Percentiles rank a stretch among this genome's conserved stretches.
Evolutionary conservation across 2,888 invertebrate genomes (phyloP).

Genomic region (Ochropleura leucogaster): DNA sequence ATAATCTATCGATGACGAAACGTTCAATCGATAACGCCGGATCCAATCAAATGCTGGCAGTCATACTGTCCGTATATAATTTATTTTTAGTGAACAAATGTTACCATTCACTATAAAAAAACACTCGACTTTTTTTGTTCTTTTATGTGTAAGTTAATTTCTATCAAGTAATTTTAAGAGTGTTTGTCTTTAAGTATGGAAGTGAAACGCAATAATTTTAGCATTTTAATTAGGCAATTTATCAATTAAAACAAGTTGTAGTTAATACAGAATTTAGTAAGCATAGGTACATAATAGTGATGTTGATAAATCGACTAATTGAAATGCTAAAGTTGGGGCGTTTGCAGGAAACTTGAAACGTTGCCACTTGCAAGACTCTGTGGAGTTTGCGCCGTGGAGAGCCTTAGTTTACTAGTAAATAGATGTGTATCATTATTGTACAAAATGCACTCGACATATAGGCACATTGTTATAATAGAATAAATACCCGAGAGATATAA

Average conservation of each 20-base stretch:
- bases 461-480: conserved; percentile 88
- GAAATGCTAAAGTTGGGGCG: conserved; percentile 60
- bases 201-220: conserved; percentile 37
- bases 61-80: conserved; percentile 64
- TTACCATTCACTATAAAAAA: conserved; percentile 89
- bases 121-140: conserved; percentile 81
- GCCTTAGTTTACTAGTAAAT: conserved; percentile 80
- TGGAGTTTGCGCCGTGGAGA: conserved; percentile 61
- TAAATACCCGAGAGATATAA: conserved; percentile 87
- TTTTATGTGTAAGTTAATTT: conserved; percentile 83
- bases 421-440: conserved; percentile 87
- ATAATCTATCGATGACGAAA: conserved; percentile 46
- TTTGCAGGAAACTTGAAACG: conserved; percentile 63
- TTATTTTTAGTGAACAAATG: conserved; percentile 88
- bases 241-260: conserved; percentile 54
- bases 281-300: conserved; percentile 53
- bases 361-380: conserved; percentile 63
- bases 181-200: conserved; percentile 65
- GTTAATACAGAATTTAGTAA: conserved; percentile 60
- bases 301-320: conserved; percentile 52
- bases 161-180: conserved; percentile 77
- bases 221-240: conserved; percentile 54
- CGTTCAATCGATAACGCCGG: conserved; percentile 56
- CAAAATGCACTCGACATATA: conserved; percentile 87
- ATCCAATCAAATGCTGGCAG: conserved; percentile 63